A percentile compares a stretch with the other conserved stretches of the same genome.
phyloP scores from a whole-genome alignment of 1,140 invertebrate genomes.

The Macrostomum lignano region DNA sequence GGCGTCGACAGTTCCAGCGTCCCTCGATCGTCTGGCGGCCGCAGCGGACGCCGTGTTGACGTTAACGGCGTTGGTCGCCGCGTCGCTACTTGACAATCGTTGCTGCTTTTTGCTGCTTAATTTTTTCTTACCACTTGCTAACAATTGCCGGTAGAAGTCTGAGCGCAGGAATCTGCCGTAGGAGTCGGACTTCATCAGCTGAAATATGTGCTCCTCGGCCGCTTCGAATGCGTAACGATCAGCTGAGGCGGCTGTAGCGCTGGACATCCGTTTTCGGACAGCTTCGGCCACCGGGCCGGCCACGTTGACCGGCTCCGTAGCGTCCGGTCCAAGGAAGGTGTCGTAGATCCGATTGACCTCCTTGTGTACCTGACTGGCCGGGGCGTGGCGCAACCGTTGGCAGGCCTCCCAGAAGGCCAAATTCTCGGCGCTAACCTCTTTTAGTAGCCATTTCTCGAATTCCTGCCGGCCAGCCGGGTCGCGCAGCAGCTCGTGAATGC shows the following conservation, averaged over 20 bases:
- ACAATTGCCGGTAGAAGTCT: slow-evolving; percentile 90
- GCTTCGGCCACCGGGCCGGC: slow-evolving; percentile 39
- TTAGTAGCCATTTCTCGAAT: slow-evolving; percentile 74
- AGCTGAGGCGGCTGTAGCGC: neutral
- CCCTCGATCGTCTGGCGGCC: no score
- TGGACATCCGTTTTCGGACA: slow-evolving; percentile 9
- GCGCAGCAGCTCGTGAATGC: slow-evolving; percentile 62
- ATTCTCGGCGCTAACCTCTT: slow-evolving; percentile 95
- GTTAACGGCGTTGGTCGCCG: no score
- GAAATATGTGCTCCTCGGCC: slow-evolving; percentile 71
- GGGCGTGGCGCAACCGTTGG: slow-evolving; percentile 16
- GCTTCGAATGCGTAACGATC: slow-evolving; percentile 29
- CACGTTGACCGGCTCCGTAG: slow-evolving; percentile 79
- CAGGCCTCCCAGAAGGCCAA: slow-evolving; percentile 93
- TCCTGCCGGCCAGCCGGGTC: slow-evolving; percentile 83
- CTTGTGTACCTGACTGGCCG: neutral
- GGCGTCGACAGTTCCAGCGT: no score
- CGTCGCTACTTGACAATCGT: no score
- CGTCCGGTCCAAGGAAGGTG: slow-evolving; percentile 68
- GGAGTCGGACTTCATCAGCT: slow-evolving; percentile 93
- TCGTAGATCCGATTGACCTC: slow-evolving; percentile 28
- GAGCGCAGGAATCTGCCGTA: slow-evolving; percentile 87
- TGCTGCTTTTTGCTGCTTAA: no score
- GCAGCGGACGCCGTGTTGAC: no score
- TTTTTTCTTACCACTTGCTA: slow-evolving; percentile 77